Evolutionary conservation across 2,888 invertebrate genomes (phyloP).

Genomic region (Melanostoma scalare): DNA sequence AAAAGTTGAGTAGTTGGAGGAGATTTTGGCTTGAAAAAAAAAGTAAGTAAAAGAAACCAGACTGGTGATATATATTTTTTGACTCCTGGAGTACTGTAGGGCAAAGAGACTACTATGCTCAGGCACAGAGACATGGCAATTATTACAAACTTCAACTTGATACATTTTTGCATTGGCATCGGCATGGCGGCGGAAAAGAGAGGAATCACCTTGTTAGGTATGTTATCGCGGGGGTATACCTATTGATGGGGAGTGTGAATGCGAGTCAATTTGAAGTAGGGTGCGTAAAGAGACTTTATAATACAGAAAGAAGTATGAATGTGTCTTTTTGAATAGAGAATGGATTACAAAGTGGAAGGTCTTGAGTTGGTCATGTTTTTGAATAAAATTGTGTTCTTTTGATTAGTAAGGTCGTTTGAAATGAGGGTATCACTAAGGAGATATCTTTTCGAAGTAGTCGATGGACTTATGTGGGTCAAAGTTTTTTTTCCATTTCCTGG

Average conservation of each 20-base stretch:
- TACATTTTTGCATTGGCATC: conserved; percentile 24
- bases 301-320: conserved; percentile 16
- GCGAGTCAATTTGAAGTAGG: background rate
- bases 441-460: too few relatives aligned
- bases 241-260: background rate
- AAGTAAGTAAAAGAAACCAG: conserved; percentile 6
- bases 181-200: background rate
- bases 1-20: conserved; percentile 11
- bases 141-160: conserved; percentile 71
- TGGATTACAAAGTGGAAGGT: conserved; percentile 38
- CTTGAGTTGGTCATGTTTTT: conserved; percentile 28
- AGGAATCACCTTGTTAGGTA: conserved; percentile 60
- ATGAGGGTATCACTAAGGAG: background rate
- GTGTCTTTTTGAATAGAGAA: conserved; percentile 22
- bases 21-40: conserved; percentile 4
- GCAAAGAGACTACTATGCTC: conserved; percentile 26
- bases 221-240: background rate
- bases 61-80: conserved; percentile 2
- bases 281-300: conserved; percentile 9
- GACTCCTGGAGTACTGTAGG: conserved; percentile 10
- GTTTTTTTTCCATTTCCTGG: too few relatives aligned
- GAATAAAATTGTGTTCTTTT: conserved; percentile 18
- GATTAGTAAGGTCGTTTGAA: background rate
- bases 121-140: conserved; percentile 28
- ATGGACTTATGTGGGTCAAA: too few relatives aligned